Percentiles rank a stretch among this genome's conserved stretches.
phyloP scores from a whole-genome alignment of 2,113 vertebrate species.

The Mola mola region DNA sequence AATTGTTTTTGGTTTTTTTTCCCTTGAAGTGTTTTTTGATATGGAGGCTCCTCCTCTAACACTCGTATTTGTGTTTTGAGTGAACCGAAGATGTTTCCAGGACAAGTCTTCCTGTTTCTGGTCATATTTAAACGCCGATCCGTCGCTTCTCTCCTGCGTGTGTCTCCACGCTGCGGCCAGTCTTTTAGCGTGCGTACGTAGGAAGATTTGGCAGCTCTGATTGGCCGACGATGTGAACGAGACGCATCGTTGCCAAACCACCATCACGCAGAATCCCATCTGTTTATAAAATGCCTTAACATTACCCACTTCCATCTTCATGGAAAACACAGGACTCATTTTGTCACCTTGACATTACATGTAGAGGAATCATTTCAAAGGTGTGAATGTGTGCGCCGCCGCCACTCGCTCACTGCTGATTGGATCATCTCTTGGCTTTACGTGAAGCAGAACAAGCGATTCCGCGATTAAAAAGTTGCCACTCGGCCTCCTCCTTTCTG shows the following conservation, averaged over 20 bases:
- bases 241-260: too few relatives aligned
- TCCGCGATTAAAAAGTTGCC: too few relatives aligned
- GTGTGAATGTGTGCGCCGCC: too few relatives aligned
- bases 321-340: too few relatives aligned
- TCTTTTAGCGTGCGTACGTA: background rate
- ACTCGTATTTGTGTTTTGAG: background rate
- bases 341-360: too few relatives aligned
- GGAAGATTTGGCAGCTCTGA: constrained; percentile 41
- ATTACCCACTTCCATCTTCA: constrained; percentile 20
- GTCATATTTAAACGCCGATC: constrained; percentile 27
- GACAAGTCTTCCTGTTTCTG: constrained; percentile 61
- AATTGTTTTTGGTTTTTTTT: constrained; percentile 57
- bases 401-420: too few relatives aligned
- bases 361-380: too few relatives aligned
- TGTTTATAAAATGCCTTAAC: constrained; percentile 64
- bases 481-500: constrained; percentile 25
- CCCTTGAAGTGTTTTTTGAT: constrained; percentile 65
- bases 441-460: too few relatives aligned
- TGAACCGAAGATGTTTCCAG: background rate
- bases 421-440: too few relatives aligned
- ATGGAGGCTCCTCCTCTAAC: constrained; percentile 34
- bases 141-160: too few relatives aligned
- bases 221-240: background rate
- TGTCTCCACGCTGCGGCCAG: background rate
- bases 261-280: constrained; percentile 4